Percentiles rank a stretch among this genome's conserved stretches.
These are phyloP conservation scores for Amiota minor DNA, from an alignment of 2,888 invertebrate species.

Conservation along the genomic window DNA sequence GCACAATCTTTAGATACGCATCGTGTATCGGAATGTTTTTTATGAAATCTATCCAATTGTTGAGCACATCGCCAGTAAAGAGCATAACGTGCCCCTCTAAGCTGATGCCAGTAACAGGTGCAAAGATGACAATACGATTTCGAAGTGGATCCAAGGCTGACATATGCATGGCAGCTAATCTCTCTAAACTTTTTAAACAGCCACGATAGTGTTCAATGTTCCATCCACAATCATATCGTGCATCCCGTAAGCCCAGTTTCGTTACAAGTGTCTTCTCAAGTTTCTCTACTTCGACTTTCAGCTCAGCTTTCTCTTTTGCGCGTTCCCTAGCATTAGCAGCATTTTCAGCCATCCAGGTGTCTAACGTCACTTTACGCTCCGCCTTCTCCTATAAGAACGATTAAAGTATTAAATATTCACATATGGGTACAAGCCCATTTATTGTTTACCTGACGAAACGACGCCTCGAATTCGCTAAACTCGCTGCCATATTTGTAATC, in stretches of 20 bases:
- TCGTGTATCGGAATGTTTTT: slow-evolving; percentile 87
- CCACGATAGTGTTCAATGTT: slow-evolving; percentile 91
- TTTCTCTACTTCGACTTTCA: slow-evolving; percentile 82
- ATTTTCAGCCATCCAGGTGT: slow-evolving; percentile 83
- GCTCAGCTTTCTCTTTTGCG: slow-evolving; percentile 79
- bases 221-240: slow-evolving; percentile 89
- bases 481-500: slow-evolving; percentile 63
- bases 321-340: slow-evolving; percentile 79
- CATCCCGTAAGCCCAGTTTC: slow-evolving; percentile 76
- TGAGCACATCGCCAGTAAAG: slow-evolving; percentile 92
- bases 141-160: slow-evolving; percentile 80
- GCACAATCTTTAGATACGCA: slow-evolving; percentile 81
- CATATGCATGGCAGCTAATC: slow-evolving; percentile 84
- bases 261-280: slow-evolving; percentile 65
- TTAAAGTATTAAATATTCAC: background rate
- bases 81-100: slow-evolving; percentile 92
- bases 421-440: background rate
- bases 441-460: slow-evolving; percentile 51
- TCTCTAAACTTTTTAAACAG: slow-evolving; percentile 88
- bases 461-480: slow-evolving; percentile 59
- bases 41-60: slow-evolving; percentile 93
- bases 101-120: slow-evolving; percentile 92
- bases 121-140: slow-evolving; percentile 87
- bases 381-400: background rate
- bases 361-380: slow-evolving; percentile 50